A percentile compares a stretch with the other conserved stretches of the same genome.
Evolutionary conservation across 2,888 invertebrate genomes (phyloP).

Genomic region (Acrobeloides nanus): DNA sequence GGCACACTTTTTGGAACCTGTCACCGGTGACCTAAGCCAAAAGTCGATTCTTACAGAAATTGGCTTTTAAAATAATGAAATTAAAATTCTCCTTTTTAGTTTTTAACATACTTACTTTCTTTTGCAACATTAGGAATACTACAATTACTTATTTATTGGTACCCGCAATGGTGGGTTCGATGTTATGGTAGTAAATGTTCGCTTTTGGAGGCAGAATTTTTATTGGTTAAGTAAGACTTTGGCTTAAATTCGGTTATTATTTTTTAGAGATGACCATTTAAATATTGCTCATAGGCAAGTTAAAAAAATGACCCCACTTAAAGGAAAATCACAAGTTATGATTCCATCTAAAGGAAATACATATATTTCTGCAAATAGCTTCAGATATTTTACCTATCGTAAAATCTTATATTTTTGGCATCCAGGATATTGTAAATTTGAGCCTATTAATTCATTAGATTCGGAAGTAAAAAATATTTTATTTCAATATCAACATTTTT

Average conservation of each 20-base stretch:
- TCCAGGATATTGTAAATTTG: conserved; percentile 20
- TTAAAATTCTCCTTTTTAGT: conserved; percentile 13
- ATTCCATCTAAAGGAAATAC: conserved; percentile 12
- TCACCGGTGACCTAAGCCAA: no score
- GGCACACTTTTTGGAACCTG: no score
- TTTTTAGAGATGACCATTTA: conserved; percentile 29
- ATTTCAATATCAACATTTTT: no score
- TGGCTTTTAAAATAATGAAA: no score
- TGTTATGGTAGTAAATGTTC: conserved; percentile 28
- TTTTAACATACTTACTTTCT: conserved; percentile 20
- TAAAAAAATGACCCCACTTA: conserved; percentile 12
- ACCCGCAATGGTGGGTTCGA: conserved; percentile 25
- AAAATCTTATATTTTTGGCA: conserved; percentile 48
- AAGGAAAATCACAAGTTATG: conserved; percentile 9
- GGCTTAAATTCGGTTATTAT: conserved; percentile 4
- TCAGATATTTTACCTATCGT: conserved; percentile 43
- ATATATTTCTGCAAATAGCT: conserved; percentile 22
- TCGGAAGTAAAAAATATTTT: conserved; percentile 16
- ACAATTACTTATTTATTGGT: conserved; percentile 50
- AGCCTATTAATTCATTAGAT: conserved; percentile 22
- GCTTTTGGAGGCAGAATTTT: conserved; percentile 35
- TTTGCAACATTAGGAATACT: conserved; percentile 41
- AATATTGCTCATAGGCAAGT: conserved; percentile 26
- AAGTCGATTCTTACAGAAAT: no score
- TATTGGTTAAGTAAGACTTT: conserved; percentile 37